Evolutionary conservation across 2,797 vertebrate species (phyloP), one percentile per base, ranked within the genome.

Genomic region (Champsocephalus esox): DNA sequence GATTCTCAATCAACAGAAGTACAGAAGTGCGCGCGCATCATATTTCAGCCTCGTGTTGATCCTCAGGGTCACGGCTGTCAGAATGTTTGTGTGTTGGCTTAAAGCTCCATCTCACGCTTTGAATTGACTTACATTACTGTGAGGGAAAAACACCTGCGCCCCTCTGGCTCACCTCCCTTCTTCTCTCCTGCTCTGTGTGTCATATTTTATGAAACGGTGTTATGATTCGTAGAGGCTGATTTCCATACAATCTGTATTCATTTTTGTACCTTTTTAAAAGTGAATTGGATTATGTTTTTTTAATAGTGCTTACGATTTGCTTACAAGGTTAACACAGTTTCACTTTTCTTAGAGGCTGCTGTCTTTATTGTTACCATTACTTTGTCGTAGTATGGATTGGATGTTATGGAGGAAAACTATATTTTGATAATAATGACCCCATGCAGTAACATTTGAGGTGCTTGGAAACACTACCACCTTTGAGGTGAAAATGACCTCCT

Each of bases 131-230:
- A 3, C 44, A 62, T 81, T 32, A 75, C 44, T 70, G 60, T 41
- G 60, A 48, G 46, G 52, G 41, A 48, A 50, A 14, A 75, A 54
- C 85, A 84, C 70, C 79, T 87, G 84, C 72, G 77, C 60, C 82
- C 75, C 58, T n/a, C 56, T 12, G 21, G 34, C 24, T 21, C 38
- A 3, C 41, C 34, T 43, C 21, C 19, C 28, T 44, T 4, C 17
- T 1, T 14, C 13, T 48, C 8, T 5, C 17, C 3, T 44, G 24
- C n/a, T 48, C 41, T 66, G 10, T 58, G 32, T 41, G 13, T 64
- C 49, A 3, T 14, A 52, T 19, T 24, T 68, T 12, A 48, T 52
- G 3, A 28, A 32, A 66, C 28, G 48, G 16, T 5, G 9, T 50
- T 13, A 0, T n/a, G 12, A 67, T 19, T 17, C 38, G 14, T 16